Percentiles rank a stretch among this genome's conserved stretches.
These are phyloP conservation scores for Heterotilapia buettikoferi DNA, from an alignment of 2,113 vertebrate genomes.

Conservation along the genomic window DNA sequence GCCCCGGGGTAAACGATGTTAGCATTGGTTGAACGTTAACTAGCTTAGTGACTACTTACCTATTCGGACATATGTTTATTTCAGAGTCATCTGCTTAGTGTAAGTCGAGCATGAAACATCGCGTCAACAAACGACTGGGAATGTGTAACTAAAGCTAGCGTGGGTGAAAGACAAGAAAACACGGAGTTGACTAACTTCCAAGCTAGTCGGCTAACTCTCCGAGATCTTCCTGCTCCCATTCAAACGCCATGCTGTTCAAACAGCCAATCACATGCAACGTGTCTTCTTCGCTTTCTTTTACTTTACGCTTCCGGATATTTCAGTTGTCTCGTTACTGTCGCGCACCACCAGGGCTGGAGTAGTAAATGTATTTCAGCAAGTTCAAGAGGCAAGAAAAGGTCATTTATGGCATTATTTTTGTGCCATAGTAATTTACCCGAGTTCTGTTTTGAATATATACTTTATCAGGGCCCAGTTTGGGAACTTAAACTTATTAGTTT, in stretches of 20 bases:
- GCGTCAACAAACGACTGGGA: background rate
- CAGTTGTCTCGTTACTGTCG: background rate
- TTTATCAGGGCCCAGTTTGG: background rate
- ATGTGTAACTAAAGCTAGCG: background rate
- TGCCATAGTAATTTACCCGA: background rate
- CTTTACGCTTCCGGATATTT: background rate
- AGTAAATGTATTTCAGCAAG: background rate
- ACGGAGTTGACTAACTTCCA: background rate
- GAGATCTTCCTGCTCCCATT: conserved; percentile 34
- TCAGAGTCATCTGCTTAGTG: background rate
- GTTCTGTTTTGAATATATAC: background rate
- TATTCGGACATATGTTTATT: background rate
- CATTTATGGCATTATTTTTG: too few species aligned
- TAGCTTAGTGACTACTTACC: background rate
- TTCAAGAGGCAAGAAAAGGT: background rate
- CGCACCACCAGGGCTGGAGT: background rate
- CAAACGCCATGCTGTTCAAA: conserved; percentile 12
- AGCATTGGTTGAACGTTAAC: background rate
- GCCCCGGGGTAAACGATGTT: background rate
- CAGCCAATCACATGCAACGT: conserved; percentile 14
- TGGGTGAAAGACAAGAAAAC: background rate
- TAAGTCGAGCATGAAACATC: background rate
- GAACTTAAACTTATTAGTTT: background rate
- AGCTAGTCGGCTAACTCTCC: background rate
- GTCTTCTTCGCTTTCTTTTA: background rate